These are phyloP conservation scores for Picathartes gymnocephalus DNA, from an alignment of 2,113 vertebrate species.

Conservation along the genomic window DNA sequence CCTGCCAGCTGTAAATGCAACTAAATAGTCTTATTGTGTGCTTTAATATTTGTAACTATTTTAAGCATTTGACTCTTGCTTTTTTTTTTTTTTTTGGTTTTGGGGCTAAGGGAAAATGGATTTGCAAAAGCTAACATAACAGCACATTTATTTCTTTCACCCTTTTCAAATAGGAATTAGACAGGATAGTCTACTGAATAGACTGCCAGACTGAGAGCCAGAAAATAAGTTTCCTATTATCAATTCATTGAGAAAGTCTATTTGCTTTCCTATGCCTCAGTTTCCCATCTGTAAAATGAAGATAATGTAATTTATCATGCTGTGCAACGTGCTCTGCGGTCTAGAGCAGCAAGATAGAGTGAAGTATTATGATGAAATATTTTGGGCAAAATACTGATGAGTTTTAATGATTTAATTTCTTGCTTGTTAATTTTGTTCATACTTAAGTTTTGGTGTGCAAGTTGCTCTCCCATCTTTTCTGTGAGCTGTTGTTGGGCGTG, in stretches of 20 bases:
- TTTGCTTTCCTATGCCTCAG: slow-evolving; percentile 55
- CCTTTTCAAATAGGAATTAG: slow-evolving; percentile 52
- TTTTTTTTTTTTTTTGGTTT: slow-evolving; percentile 2
- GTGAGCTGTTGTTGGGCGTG: not conserved
- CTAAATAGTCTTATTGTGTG: slow-evolving; percentile 24
- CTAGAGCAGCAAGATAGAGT: slow-evolving; percentile 1
- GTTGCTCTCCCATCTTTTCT: not conserved
- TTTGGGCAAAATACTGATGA: slow-evolving; percentile 29
- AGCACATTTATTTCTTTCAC: slow-evolving; percentile 42
- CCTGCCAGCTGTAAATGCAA: slow-evolving; percentile 43
- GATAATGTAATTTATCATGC: slow-evolving; percentile 54
- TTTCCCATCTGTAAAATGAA: slow-evolving; percentile 54
- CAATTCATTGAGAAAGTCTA: slow-evolving; percentile 30
- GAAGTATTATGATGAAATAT: slow-evolving; percentile 24
- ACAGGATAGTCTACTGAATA: slow-evolving; percentile 38
- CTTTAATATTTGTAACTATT: slow-evolving; percentile 59
- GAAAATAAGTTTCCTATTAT: slow-evolving; percentile 44
- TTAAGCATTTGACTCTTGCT: slow-evolving; percentile 20
- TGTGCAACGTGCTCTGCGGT: not conserved
- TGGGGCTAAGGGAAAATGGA: slow-evolving; percentile 23
- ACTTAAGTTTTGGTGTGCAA: not conserved
- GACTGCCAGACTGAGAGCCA: slow-evolving; percentile 16
- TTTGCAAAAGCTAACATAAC: slow-evolving; percentile 50
- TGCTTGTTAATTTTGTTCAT: slow-evolving; percentile 7
- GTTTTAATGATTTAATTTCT: slow-evolving; percentile 56